Evolutionary conservation across 2,113 vertebrate species (phyloP).

Genomic region (Clarias magur): DNA sequence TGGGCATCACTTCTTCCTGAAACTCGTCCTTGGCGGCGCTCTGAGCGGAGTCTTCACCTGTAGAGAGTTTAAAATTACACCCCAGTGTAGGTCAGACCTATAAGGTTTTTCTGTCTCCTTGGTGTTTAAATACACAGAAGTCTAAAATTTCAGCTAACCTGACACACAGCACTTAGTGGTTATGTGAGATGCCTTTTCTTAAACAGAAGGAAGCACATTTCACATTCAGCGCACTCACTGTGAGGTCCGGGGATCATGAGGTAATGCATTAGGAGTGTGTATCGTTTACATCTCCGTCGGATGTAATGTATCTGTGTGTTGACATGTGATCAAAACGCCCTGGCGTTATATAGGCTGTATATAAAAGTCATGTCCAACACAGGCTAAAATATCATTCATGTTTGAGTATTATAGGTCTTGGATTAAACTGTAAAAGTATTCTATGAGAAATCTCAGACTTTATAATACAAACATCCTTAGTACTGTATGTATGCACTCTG

Average conservation of each 20-base stretch:
- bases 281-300: slow-evolving; percentile 5
- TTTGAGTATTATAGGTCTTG: background rate
- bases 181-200: slow-evolving; percentile 21
- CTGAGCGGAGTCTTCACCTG: background rate
- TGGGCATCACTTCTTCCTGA: background rate
- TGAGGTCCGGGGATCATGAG: slow-evolving; percentile 18
- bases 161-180: slow-evolving; percentile 22
- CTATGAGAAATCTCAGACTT: background rate
- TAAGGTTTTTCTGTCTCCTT: background rate
- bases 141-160: background rate
- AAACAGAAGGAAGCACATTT: slow-evolving; percentile 7
- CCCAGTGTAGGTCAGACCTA: background rate
- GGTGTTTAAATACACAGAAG: slow-evolving; percentile 14
- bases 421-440: background rate
- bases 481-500: too few species aligned
- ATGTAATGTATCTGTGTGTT: background rate
- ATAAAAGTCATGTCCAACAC: background rate
- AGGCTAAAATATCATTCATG: background rate
- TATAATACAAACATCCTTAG: background rate
- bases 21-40: background rate
- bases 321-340: background rate
- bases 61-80: background rate
- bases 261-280: background rate
- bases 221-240: slow-evolving; percentile 1
- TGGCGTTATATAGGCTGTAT: too few species aligned